Percentiles rank a stretch among this genome's conserved stretches.
These are phyloP conservation scores for Pionites leucogaster DNA, from an alignment of 2,113 vertebrate species.

Conservation along the genomic window DNA sequence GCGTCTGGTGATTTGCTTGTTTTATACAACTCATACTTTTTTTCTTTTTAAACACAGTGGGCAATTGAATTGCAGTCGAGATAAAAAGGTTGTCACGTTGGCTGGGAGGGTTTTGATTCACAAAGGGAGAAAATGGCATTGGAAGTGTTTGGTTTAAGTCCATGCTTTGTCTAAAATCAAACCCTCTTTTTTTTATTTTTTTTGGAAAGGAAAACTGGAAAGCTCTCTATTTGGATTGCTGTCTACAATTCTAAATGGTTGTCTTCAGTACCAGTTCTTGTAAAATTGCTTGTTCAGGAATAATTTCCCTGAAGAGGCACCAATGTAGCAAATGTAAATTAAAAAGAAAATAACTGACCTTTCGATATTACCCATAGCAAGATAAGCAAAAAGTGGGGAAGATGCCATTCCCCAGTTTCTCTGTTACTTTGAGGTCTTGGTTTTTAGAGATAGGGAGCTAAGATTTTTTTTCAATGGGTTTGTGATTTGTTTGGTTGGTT, in stretches of 20 bases:
- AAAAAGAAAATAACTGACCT: not conserved
- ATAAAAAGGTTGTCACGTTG: not conserved
- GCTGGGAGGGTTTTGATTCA: not conserved
- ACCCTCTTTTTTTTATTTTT: not conserved
- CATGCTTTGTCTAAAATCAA: conserved; percentile 2
- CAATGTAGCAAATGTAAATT: conserved; percentile 7
- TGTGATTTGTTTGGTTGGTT: not conserved
- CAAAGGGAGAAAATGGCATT: not conserved
- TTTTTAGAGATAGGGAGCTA: not conserved
- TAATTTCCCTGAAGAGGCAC: not conserved
- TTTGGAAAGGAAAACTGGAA: not conserved
- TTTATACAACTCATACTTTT: not conserved
- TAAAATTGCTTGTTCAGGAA: conserved; percentile 31
- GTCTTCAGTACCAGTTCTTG: not conserved
- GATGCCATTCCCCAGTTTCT: not conserved
- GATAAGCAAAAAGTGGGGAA: not conserved
- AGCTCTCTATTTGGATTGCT: not conserved
- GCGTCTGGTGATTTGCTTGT: not conserved
- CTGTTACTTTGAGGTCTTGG: not conserved
- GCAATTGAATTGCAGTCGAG: not conserved
- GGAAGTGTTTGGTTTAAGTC: not conserved
- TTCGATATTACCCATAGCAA: not conserved
- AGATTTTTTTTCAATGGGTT: not conserved
- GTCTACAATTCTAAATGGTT: not conserved
- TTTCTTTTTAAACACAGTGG: not conserved